phyloP scores from a whole-genome alignment of 1,140 invertebrate species.

The Caenorhabditis brenneri region DNA sequence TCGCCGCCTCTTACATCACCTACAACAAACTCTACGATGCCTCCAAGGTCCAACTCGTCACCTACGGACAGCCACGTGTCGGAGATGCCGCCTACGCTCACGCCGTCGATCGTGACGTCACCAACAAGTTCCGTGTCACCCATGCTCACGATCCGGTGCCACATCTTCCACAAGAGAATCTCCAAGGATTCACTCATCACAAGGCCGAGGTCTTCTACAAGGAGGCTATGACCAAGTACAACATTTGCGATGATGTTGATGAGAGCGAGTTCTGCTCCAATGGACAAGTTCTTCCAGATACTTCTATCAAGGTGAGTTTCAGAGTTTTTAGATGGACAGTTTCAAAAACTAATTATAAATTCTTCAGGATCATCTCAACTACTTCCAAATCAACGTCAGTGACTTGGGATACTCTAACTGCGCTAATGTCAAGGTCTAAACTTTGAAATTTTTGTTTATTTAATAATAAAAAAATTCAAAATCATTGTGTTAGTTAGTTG shows the following conservation, averaged over 20 bases:
- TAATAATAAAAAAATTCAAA: background rate
- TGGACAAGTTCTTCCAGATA: slow-evolving; percentile 39
- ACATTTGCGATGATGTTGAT: slow-evolving; percentile 30
- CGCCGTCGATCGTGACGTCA: slow-evolving; percentile 52
- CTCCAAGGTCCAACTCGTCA: slow-evolving; percentile 33
- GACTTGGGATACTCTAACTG: slow-evolving; percentile 45
- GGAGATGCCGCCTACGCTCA: slow-evolving; percentile 50
- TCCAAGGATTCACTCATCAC: slow-evolving; percentile 52
- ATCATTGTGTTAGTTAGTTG: too few relatives aligned
- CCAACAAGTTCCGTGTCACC: slow-evolving; percentile 45
- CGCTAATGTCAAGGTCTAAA: slow-evolving; percentile 14
- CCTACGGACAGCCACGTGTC: slow-evolving; percentile 54
- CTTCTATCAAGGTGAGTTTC: slow-evolving; percentile 32
- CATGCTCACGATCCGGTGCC: slow-evolving; percentile 52
- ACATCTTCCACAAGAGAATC: slow-evolving; percentile 47
- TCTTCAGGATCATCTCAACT: slow-evolving; percentile 46
- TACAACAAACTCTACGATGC: slow-evolving; percentile 35
- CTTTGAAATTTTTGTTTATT: background rate
- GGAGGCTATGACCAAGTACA: slow-evolving; percentile 37
- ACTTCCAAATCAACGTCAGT: slow-evolving; percentile 44
- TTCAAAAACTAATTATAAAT: too few relatives aligned
- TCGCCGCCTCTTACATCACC: slow-evolving; percentile 46
- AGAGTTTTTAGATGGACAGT: too few relatives aligned
- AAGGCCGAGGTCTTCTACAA: slow-evolving; percentile 55
- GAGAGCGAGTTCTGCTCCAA: slow-evolving; percentile 48